A percentile compares a stretch with the other conserved stretches of the same genome.
Evolutionary conservation across 1,140 invertebrate species (phyloP).

Genomic region (Goniozus legneri): DNA sequence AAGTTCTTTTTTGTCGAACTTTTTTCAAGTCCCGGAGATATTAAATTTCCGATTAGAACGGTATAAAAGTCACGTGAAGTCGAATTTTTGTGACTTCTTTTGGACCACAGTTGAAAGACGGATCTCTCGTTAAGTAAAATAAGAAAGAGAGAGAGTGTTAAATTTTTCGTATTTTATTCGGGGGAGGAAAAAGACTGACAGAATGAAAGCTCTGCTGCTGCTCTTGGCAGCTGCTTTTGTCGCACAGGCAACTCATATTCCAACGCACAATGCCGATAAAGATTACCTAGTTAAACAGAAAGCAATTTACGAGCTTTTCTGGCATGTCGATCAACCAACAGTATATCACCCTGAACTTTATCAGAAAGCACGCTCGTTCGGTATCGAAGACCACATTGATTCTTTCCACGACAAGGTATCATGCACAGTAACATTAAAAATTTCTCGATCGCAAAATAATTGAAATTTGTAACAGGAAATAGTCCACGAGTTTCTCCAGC

Average conservation of each 20-base stretch:
- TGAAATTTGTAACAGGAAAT: slow-evolving; percentile 52
- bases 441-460: neutral
- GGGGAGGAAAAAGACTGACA: too few species aligned
- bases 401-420: slow-evolving; percentile 42
- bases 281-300: slow-evolving; percentile 56
- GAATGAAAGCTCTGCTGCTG: slow-evolving; percentile 19
- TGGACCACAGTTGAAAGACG: too few species aligned
- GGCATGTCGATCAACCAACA: slow-evolving; percentile 59
- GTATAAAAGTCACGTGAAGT: too few species aligned
- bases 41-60: too few species aligned
- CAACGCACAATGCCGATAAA: slow-evolving; percentile 56
- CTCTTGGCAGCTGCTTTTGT: slow-evolving; percentile 21
- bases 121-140: too few species aligned
- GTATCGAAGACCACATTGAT: slow-evolving; percentile 52
- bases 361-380: slow-evolving; percentile 56
- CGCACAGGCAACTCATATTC: slow-evolving; percentile 27
- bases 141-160: too few species aligned
- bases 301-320: slow-evolving; percentile 59
- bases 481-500: slow-evolving; percentile 53
- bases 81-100: too few species aligned
- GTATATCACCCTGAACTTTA: slow-evolving; percentile 45
- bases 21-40: too few species aligned
- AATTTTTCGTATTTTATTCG: too few species aligned
- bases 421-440: neutral
- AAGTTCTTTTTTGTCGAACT: too few species aligned